Evolutionary conservation across 2,797 vertebrate species (phyloP), one percentile per base, ranked within the genome.

Genomic region (Mionectes olivaceus): DNA sequence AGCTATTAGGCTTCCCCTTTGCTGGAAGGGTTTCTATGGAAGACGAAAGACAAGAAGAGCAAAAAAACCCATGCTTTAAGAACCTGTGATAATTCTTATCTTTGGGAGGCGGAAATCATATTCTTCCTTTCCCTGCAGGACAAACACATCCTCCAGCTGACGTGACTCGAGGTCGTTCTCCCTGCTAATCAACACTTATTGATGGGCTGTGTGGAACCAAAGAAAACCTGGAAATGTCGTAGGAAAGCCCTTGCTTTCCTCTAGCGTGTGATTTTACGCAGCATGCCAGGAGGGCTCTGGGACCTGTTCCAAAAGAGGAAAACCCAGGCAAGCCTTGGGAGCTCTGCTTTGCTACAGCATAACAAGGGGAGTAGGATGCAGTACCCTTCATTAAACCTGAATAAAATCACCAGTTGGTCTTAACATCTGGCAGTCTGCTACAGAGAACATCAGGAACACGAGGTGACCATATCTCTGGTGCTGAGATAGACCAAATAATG

Each of bases 181-280:
- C 32, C 63, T 70, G 82, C 60, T 96, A 95, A 94, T 95, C 95
- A 94, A 56, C 94, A 88, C 63, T 86, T 93, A 94, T 57, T 93
- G 91, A 93, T 73, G 94, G 93, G 63, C 85, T 87, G 24, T 44
- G 94, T 85, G 83, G 77, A 91, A 92, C 84, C 85, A 83, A 94
- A 97, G 87, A 96, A 97, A 97, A 87, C 87, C 95, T 96, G 96
- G 96, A 96, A 96, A 97, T 96, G 19, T 96, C 94, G 81, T 94
- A 96, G 94, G 95, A 97, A 96, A 77, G 64, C 83, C 93, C 71
- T 90, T 90, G 44, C 91, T 92, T 96, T 96, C 92, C 96, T 96
- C 77, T 32, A 81, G 41, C 32, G 3, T 57, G 83, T 59, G 24
- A 83, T 91, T 83, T 91, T 19, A 56, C 0, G 0, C 11, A 32